Percentiles rank a stretch among this genome's conserved stretches.
phyloP scores from a whole-genome alignment of 2,888 invertebrate genomes.

The Rhagonycha lutea region DNA sequence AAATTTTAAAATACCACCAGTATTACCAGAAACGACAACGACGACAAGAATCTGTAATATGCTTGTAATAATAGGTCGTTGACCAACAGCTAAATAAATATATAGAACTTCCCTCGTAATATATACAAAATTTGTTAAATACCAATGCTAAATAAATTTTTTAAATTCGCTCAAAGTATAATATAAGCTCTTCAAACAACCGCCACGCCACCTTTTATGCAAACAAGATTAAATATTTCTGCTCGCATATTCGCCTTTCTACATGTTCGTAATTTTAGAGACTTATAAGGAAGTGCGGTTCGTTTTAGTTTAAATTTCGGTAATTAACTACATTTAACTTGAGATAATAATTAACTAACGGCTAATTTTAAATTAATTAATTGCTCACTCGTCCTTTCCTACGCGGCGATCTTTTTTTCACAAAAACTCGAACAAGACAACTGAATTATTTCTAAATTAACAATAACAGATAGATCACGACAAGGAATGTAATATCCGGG shows the following conservation, averaged over 20 bases:
- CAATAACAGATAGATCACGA: too few species aligned
- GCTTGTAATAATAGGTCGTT: conserved; percentile 20
- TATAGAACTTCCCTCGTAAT: neutral
- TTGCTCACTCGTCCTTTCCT: neutral
- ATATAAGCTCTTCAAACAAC: neutral
- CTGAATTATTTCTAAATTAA: neutral
- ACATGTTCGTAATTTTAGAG: neutral
- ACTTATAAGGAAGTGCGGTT: neutral
- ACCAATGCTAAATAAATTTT: neutral
- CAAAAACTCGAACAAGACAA: neutral
- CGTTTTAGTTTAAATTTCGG: neutral
- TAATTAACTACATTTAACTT: neutral
- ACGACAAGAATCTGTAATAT: conserved; percentile 21
- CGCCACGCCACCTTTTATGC: neutral
- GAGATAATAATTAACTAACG: neutral
- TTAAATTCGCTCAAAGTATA: neutral
- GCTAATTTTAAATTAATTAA: neutral
- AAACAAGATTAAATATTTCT: neutral
- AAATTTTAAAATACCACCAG: conserved; percentile 31
- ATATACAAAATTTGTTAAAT: neutral
- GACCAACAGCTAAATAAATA: conserved; percentile 16
- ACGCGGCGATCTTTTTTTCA: neutral
- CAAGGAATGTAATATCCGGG: too few species aligned
- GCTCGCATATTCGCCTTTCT: neutral
- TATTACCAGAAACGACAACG: conserved; percentile 9